phyloP scores from a whole-genome alignment of 2,888 invertebrate genomes.

The Spisula subtruncata region DNA sequence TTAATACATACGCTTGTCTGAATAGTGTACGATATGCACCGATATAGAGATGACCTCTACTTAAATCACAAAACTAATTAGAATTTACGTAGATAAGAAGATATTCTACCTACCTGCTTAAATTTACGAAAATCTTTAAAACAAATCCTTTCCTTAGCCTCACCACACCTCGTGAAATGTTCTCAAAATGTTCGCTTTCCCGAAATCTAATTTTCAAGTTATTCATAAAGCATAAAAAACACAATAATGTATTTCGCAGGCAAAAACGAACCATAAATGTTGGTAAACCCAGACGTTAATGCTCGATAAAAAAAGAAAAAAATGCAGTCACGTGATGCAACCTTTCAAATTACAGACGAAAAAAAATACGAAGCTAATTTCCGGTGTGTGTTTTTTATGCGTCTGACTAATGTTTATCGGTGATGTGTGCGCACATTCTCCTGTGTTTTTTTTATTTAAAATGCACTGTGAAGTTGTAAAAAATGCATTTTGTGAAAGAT shows the following conservation, averaged over 20 bases:
- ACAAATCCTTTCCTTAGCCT: background rate
- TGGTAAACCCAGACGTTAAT: conserved; percentile 60
- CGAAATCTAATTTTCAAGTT: conserved; percentile 53
- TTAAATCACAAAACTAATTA: conserved; percentile 21
- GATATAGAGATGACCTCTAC: background rate
- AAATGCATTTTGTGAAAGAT: conserved; percentile 33
- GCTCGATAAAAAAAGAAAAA: conserved; percentile 67
- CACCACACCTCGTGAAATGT: conserved; percentile 12
- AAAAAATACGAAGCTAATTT: conserved; percentile 68
- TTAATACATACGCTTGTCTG: background rate
- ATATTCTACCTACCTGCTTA: conserved; percentile 1
- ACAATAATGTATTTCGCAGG: conserved; percentile 54
- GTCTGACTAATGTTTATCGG: conserved; percentile 59
- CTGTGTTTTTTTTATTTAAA: conserved; percentile 31
- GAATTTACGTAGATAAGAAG: background rate
- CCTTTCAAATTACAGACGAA: conserved; percentile 67
- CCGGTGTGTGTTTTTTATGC: conserved; percentile 63
- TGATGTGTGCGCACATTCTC: conserved; percentile 33
- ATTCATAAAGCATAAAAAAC: conserved; percentile 45
- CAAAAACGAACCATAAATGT: conserved; percentile 55
- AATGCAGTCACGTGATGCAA: conserved; percentile 61
- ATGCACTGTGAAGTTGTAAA: conserved; percentile 43
- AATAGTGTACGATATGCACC: background rate
- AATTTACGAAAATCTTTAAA: conserved; percentile 26
- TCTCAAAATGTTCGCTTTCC: conserved; percentile 35